Base-by-base conservation (phyloP, 2,113 vertebrate genomes). In the Strix uralensis region DNA sequence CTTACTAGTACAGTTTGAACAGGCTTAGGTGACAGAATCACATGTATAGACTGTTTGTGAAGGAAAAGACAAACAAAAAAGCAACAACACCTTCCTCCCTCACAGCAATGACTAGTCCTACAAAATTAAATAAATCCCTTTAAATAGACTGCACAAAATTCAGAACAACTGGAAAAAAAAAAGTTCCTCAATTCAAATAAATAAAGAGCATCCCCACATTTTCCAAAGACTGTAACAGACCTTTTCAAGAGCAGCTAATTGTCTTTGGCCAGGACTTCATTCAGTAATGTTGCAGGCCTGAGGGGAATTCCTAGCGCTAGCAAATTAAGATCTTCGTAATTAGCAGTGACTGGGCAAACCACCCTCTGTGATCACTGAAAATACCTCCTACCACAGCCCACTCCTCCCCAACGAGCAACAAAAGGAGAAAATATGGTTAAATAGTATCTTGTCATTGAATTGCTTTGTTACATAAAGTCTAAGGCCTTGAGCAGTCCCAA, bases 401-500 rank as follows among this genome's bases (percentile, higher is more conserved):
- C 70, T 30, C 72, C 84, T 96, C 79, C 65, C 83, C 91, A 82
- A 29, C 3, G 11, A 94, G 94, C 47, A 88, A 83, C 13, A 1
- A 36, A 89, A 84, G 67, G 62, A 96, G 67, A 86, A 97, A 97
- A 97, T 95, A 96, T 21, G 54, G 70, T 88, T 96, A 94, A 97
- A 84, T 80, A 95, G 90, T 94, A 95, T 96, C 93, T 96, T 97
- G 88, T 67, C 81, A 78, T 88, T 87, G 92, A 97, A 97, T 94
- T 97, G 97, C 69, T 91, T 91, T 96, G 95, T 97, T 97, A 94
- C 93, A 92, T 81, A 80, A 91, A 97, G 86, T 80, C 94, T 93
- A 90, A 92, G 82, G 96, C 95, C 96, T 57, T 66, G 81, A 95
- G 94, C 88, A 93, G 88, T 98, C 98, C 95, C 98, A 95, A 77